Evolutionary conservation across 2,888 invertebrate genomes (phyloP), one percentile per base, ranked within the genome.

Genomic region (Kuschelorhynchus macadamiae): DNA sequence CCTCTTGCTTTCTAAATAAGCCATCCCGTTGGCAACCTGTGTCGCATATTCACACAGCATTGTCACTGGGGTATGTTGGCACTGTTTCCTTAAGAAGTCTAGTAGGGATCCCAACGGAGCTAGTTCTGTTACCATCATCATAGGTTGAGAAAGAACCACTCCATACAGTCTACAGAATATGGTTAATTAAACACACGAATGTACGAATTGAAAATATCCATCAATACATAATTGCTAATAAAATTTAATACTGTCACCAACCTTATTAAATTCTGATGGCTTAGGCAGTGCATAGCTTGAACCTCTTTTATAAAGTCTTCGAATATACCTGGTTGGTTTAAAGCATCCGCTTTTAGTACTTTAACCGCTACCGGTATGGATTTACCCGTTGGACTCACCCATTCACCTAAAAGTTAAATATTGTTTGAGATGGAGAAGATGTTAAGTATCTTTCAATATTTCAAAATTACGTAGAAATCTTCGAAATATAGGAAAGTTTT

Each of bases 121-220:
- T 59, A 96, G 83, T 82, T 97, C 97, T 0, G 96, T 96, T n/a
- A 96, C 95, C 98, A 99, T 98, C 98, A 98, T 98, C 85, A 98
- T 90, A 0, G 98, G 98, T 78, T 95, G 93, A 11, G 91, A 89
- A 18, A 98, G 87, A 0, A 98, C 97, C 1, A 99, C 95, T 25
- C 99, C 99, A 82, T 95, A 97, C 21, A 99, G 86, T 76, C 96
- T 39, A 47, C 21, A n/a, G n/a, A n/a, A n/a, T n/a, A n/a, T n/a
- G n/a, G n/a, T n/a, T n/a, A n/a, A n/a, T n/a, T n/a, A n/a, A n/a
- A n/a, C n/a, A n/a, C n/a, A n/a, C n/a, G n/a, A n/a, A n/a, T n/a
- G n/a, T n/a, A n/a, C n/a, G n/a, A n/a, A n/a, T n/a, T n/a, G n/a
- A n/a, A n/a, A n/a, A n/a, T n/a, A n/a, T n/a, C n/a, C n/a, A n/a